A percentile compares a stretch with the other conserved stretches of the same genome.
Evolutionary conservation across 1,140 invertebrate species (phyloP).

Genomic region (Linepithema humile): DNA sequence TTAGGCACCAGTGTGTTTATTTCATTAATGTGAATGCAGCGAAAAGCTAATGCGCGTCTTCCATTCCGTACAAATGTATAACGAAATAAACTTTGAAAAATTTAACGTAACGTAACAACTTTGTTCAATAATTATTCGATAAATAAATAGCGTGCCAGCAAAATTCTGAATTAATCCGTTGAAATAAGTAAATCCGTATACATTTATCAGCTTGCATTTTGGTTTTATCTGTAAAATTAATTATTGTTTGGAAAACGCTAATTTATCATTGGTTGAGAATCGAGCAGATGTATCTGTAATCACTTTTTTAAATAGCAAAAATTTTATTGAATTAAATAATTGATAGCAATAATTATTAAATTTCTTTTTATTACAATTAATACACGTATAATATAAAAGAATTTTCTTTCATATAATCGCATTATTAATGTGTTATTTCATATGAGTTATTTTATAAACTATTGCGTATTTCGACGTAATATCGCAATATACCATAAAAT

Average conservation of each 20-base stretch:
- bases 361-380: not conserved
- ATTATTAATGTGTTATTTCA: too few species aligned
- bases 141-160: constrained; percentile 14
- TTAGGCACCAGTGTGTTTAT: constrained; percentile 34
- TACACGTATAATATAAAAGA: not conserved
- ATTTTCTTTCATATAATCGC: too few species aligned
- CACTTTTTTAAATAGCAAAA: not conserved
- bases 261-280: not conserved
- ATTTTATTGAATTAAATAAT: not conserved
- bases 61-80: not conserved
- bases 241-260: not conserved
- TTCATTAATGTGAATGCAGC: constrained; percentile 30
- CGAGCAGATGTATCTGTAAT: not conserved
- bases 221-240: constrained; percentile 23
- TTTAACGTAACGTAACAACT: constrained; percentile 15
- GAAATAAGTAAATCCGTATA: not conserved
- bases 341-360: not conserved
- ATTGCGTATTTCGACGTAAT: not conserved
- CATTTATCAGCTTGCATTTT: not conserved
- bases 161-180: not conserved
- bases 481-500: not conserved
- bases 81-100: constrained; percentile 14
- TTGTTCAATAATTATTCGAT: constrained; percentile 43
- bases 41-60: not conserved
- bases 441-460: not conserved